Evolutionary conservation across 2,797 vertebrate species (phyloP).

Genomic region (Lates japonicus): DNA sequence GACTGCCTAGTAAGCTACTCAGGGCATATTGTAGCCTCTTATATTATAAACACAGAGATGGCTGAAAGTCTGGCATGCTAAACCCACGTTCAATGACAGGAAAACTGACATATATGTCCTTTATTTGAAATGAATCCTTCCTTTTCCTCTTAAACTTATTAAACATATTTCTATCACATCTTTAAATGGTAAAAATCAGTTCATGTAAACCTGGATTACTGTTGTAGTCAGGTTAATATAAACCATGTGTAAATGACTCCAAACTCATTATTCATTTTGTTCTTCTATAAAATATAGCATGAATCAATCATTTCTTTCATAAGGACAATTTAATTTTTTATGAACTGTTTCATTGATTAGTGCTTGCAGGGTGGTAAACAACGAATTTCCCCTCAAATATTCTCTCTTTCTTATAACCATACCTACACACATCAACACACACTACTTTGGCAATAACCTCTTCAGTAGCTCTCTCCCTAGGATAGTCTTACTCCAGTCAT

Average conservation of each 20-base stretch:
- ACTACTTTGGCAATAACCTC: conserved; percentile 1
- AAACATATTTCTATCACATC: not conserved
- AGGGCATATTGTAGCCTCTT: too few species aligned
- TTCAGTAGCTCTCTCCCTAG: conserved; percentile 9
- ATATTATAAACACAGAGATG: too few species aligned
- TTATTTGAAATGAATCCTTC: not conserved
- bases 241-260: not conserved
- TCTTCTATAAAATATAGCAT: not conserved
- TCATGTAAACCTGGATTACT: not conserved
- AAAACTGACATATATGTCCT: too few species aligned
- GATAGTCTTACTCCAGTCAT: conserved; percentile 26
- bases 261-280: not conserved
- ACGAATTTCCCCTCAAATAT: not conserved
- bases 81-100: too few species aligned
- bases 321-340: not conserved
- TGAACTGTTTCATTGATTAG: not conserved
- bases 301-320: not conserved
- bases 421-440: not conserved
- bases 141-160: not conserved
- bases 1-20: too few species aligned
- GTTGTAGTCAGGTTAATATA: not conserved
- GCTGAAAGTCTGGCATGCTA: too few species aligned
- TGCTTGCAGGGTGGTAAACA: not conserved
- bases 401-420: not conserved
- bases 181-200: not conserved